phyloP scores from a whole-genome alignment of 37 sponge, comb jelly and placozoan species.

The Geodia barretti region DNA sequence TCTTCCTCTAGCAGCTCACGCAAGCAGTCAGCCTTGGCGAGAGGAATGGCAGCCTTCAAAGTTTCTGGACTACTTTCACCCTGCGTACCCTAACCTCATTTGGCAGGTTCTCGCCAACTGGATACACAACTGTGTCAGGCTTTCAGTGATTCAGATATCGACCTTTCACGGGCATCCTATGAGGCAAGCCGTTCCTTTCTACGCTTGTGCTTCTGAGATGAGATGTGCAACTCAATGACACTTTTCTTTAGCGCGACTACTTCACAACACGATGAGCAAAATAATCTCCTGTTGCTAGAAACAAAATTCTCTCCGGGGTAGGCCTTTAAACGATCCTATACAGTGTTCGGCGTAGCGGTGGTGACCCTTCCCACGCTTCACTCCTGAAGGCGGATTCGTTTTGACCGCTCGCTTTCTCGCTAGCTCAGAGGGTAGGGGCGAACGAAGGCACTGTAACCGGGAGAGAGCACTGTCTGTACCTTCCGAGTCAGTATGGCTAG shows the following conservation, averaged over 20 bases:
- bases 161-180: not conserved
- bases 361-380: not conserved
- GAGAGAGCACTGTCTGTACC: not conserved
- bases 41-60: slow-evolving; percentile 14
- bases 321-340: not conserved
- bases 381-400: not conserved
- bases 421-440: not conserved
- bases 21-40: slow-evolving; percentile 25
- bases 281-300: slow-evolving; percentile 2
- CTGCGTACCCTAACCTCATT: not conserved
- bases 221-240: slow-evolving; percentile 10
- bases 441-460: not conserved
- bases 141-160: slow-evolving; percentile 34
- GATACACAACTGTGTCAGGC: slow-evolving; percentile 22
- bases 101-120: slow-evolving; percentile 35
- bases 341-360: not conserved
- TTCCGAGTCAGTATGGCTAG: not conserved
- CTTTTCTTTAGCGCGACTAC: slow-evolving; percentile 36
- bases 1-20: slow-evolving; percentile 34
- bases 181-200: slow-evolving; percentile 18
- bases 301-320: not conserved
- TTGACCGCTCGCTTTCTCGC: not conserved
- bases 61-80: slow-evolving; percentile 30
- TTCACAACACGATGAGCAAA: slow-evolving; percentile 43
- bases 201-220: slow-evolving; percentile 21